A percentile compares a stretch with the other conserved stretches of the same genome.
Conservation (phyloP, 2,888 invertebrate species). For the Lacanobia oleracea region DNA sequence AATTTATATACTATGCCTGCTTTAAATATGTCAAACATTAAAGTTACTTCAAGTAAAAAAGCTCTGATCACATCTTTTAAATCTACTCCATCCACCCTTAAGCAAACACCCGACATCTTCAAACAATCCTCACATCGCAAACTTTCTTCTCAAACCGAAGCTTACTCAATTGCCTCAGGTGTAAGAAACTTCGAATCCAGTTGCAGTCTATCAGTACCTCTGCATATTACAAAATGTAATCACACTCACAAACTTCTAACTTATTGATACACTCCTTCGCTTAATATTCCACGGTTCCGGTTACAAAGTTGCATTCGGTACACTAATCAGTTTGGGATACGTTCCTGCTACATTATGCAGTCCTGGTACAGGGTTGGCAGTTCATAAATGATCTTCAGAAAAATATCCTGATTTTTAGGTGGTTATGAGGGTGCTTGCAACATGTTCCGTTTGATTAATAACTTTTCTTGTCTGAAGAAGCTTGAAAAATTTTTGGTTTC, state of each 20-base stretch:
- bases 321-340: slow-evolving; percentile 61
- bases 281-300: slow-evolving; percentile 49
- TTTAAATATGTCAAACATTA: no score
- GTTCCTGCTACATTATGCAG: slow-evolving; percentile 51
- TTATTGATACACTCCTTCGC: slow-evolving; percentile 43
- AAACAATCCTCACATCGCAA: not conserved
- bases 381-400: not conserved
- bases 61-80: not conserved
- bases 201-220: slow-evolving; percentile 35
- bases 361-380: slow-evolving; percentile 39
- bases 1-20: no score
- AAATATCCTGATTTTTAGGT: not conserved
- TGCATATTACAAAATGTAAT: slow-evolving; percentile 49
- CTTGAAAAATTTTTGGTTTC: not conserved
- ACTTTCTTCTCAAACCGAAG: slow-evolving; percentile 2
- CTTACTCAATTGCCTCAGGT: not conserved
- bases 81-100: not conserved
- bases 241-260: slow-evolving; percentile 50
- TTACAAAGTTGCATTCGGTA: slow-evolving; percentile 56
- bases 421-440: not conserved
- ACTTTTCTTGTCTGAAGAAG: not conserved
- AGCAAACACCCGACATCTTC: not conserved
- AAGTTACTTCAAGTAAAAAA: no score
- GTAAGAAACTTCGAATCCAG: slow-evolving; percentile 21
- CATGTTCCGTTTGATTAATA: not conserved